A percentile compares a stretch with the other conserved stretches of the same genome.
Conservation (phyloP, 2,888 invertebrate genomes). For the Frankliniella fusca region DNA sequence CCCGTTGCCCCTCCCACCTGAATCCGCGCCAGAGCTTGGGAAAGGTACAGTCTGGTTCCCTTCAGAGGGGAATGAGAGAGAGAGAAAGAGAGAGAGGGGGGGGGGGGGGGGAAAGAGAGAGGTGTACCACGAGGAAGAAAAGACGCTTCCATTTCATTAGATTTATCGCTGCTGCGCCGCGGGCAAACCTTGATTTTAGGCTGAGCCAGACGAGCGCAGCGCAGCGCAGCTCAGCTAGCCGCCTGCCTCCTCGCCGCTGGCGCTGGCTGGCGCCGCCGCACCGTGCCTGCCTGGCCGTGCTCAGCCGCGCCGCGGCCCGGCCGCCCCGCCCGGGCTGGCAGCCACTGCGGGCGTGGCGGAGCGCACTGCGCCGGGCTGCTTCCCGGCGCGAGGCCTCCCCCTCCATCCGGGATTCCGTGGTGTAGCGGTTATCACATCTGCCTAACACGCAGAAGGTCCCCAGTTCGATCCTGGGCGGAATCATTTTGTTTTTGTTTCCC, state of each 20-base stretch:
- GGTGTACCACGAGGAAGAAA: too few species aligned
- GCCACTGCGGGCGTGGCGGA: too few species aligned
- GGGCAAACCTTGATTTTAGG: too few species aligned
- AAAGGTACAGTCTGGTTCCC: too few species aligned
- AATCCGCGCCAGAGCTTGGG: too few species aligned
- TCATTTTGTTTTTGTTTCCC: slow-evolving; percentile 49
- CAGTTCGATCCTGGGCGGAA: slow-evolving; percentile 86
- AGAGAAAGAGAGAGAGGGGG: not conserved
- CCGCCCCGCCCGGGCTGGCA: not conserved
- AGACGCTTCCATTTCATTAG: too few species aligned
- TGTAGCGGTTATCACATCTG: slow-evolving; percentile 90
- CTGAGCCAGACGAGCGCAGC: not conserved
- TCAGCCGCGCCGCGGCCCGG: not conserved
- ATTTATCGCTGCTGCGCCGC: too few species aligned
- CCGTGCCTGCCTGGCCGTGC: not conserved
- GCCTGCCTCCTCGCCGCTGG: not conserved
- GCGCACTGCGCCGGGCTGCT: too few species aligned
- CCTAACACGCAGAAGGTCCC: slow-evolving; percentile 89
- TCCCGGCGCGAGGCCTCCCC: not conserved
- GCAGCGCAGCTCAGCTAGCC: not conserved
- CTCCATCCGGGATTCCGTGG: slow-evolving; percentile 62
- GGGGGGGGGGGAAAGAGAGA: not conserved
- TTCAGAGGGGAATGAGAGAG: too few species aligned
- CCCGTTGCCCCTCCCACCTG: too few species aligned
- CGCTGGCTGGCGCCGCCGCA: too few species aligned